These are phyloP conservation scores for Hesperophylax magnus DNA, from an alignment of 1,140 invertebrate species.

Conservation along the genomic window DNA sequence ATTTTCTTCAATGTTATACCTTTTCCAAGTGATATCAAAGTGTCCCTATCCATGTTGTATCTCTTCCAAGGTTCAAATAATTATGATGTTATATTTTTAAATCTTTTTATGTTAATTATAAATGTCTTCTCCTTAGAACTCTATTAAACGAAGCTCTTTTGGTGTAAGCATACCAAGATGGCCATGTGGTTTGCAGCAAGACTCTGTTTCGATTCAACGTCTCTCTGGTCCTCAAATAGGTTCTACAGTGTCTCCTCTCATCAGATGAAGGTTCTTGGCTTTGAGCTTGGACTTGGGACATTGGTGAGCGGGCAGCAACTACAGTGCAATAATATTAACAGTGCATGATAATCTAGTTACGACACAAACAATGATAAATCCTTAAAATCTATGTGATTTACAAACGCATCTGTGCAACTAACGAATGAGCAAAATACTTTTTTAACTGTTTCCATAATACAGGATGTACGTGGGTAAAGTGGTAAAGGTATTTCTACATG, in stretches of 20 bases:
- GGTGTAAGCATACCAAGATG: conserved; percentile 35
- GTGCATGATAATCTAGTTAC: conserved; percentile 41
- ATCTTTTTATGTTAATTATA: neutral
- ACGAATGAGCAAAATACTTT: too few relatives aligned
- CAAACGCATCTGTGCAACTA: too few relatives aligned
- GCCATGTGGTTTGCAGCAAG: conserved; percentile 44
- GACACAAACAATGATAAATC: neutral
- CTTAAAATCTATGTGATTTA: too few relatives aligned
- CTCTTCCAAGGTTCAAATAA: too few relatives aligned
- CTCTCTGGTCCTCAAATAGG: conserved; percentile 38
- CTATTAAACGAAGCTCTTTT: conserved; percentile 43
- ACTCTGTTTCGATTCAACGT: conserved; percentile 49
- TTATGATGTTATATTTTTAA: neutral
- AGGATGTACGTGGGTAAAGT: too few relatives aligned
- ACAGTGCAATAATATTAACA: conserved; percentile 46
- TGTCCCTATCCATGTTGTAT: too few relatives aligned
- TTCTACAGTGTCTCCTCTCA: conserved; percentile 6
- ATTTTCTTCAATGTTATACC: too few relatives aligned
- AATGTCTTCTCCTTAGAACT: conserved; percentile 45
- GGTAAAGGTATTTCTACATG: too few relatives aligned
- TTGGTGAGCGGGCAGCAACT: conserved; percentile 42
- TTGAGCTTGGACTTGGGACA: neutral
- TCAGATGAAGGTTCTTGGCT: conserved; percentile 13
- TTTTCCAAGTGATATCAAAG: too few relatives aligned
- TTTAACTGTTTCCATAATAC: too few relatives aligned